These are phyloP conservation scores for Maniola jurtina DNA, from an alignment of 1,140 invertebrate species.

Conservation along the genomic window DNA sequence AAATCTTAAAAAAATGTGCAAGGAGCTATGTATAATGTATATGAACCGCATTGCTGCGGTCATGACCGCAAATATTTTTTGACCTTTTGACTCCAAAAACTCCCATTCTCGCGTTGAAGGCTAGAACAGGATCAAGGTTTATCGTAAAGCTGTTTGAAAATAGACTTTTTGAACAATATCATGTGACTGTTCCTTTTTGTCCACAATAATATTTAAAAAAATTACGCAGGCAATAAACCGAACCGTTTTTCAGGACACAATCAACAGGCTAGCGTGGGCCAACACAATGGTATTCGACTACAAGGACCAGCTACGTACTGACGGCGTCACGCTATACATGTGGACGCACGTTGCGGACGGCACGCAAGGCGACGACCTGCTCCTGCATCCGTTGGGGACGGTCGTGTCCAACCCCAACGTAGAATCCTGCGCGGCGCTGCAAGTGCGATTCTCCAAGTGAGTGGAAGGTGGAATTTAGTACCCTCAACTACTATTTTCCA, in stretches of 20 bases:
- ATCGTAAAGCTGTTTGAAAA: no score
- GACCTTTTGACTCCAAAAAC: no score
- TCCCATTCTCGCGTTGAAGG: no score
- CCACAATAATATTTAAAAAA: no score
- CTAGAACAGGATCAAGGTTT: no score
- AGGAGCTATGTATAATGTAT: no score
- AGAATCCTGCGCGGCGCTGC: conserved; percentile 88
- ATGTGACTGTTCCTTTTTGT: no score
- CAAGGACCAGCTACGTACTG: conserved; percentile 90
- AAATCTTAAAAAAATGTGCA: no score
- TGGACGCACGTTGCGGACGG: conserved; percentile 95
- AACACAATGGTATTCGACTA: conserved; percentile 97
- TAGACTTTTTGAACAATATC: no score
- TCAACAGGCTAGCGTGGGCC: conserved; percentile 94
- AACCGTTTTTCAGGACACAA: conserved; percentile 80
- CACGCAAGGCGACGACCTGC: conserved; percentile 89
- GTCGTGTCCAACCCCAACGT: conserved; percentile 92
- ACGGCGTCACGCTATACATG: conserved; percentile 92
- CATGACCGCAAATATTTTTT: no score
- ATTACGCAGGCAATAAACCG: no score
- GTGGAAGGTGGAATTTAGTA: conserved; percentile 34
- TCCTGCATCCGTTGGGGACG: conserved; percentile 92
- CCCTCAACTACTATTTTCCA: background rate
- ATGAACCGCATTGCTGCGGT: no score
- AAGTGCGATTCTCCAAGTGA: conserved; percentile 88